Evolutionary conservation across 2,113 vertebrate species (phyloP).

Genomic region (Cheirogaleus medius): DNA sequence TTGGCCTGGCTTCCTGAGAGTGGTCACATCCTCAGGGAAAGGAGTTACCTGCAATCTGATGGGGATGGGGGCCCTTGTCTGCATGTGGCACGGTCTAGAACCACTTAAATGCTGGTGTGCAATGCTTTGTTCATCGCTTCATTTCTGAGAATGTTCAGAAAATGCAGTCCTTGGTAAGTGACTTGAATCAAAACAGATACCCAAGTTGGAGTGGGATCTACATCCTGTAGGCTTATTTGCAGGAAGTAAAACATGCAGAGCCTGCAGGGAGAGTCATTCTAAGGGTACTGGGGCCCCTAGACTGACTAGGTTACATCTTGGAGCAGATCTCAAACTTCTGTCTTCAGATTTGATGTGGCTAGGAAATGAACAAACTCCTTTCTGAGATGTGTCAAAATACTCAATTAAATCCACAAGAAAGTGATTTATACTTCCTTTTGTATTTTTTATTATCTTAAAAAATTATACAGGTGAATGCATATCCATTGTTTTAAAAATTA

Average conservation of each 20-base stretch:
- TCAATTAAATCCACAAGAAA: neutral
- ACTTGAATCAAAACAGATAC: neutral
- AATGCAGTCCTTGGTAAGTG: neutral
- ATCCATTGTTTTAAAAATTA: neutral
- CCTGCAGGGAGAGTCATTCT: neutral
- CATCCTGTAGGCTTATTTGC: neutral
- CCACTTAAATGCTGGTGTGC: neutral
- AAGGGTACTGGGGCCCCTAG: neutral
- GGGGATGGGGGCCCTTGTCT: neutral
- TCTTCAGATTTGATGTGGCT: neutral
- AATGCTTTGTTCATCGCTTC: neutral
- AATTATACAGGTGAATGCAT: neutral
- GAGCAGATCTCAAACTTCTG: neutral
- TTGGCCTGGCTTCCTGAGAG: neutral
- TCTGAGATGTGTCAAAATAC: neutral
- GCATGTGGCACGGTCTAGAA: neutral
- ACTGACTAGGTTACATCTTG: neutral
- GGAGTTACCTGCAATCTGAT: neutral
- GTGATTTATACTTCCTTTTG: neutral
- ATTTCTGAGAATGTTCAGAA: neutral
- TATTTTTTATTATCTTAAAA: neutral
- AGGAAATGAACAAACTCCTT: neutral
- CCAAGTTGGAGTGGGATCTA: neutral
- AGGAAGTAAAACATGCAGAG: neutral
- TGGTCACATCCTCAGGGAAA: neutral